Conservation (phyloP, 2,113 vertebrate species). For the Phalacrocorax carbo region DNA sequence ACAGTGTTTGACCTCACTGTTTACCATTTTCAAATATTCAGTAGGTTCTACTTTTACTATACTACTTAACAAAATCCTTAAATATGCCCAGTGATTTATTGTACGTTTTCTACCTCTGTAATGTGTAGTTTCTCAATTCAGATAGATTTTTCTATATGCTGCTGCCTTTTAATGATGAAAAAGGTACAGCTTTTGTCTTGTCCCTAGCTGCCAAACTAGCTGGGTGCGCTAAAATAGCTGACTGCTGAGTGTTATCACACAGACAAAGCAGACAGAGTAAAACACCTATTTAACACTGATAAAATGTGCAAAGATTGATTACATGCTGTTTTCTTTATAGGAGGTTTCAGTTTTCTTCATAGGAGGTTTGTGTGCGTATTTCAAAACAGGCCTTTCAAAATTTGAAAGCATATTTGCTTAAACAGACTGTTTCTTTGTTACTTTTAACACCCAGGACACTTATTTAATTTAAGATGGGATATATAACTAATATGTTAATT, state of each 20-base stretch:
- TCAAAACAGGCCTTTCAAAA: not conserved
- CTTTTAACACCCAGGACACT: not conserved
- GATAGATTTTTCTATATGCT: not conserved
- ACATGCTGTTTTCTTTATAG: not conserved
- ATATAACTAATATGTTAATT: not conserved
- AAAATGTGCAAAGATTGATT: not conserved
- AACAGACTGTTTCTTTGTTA: not conserved
- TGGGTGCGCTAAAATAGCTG: not conserved
- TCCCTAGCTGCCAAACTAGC: not conserved
- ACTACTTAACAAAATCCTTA: not conserved
- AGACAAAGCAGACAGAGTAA: not conserved
- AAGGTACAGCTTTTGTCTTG: not conserved
- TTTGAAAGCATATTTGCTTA: not conserved
- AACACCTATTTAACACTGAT: not conserved
- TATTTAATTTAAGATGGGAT: not conserved
- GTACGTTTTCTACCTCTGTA: not conserved
- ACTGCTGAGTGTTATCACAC: not conserved
- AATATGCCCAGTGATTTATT: not conserved
- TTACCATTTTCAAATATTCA: not conserved
- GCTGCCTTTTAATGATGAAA: not conserved
- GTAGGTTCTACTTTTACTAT: not conserved
- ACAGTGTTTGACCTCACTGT: not conserved
- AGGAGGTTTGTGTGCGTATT: not conserved
- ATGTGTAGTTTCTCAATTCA: not conserved
- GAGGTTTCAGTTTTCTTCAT: not conserved